phyloP scores from a whole-genome alignment of 1,140 invertebrate genomes.

The Maniola jurtina region DNA sequence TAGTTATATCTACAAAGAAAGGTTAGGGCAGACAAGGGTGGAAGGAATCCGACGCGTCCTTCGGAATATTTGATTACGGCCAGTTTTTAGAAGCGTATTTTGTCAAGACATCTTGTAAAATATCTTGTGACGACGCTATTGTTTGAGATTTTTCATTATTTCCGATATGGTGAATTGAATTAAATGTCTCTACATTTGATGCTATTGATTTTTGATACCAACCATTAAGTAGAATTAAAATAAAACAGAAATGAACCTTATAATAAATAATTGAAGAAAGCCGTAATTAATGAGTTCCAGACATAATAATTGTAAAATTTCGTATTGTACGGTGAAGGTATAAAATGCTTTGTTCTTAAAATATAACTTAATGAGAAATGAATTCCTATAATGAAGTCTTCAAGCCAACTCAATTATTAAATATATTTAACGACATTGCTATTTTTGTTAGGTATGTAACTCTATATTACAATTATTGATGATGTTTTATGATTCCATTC shows the following conservation, averaged over 20 bases:
- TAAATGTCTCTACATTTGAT: background rate
- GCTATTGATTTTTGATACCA: background rate
- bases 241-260: background rate
- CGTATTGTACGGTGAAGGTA: background rate
- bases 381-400: slow-evolving; percentile 13
- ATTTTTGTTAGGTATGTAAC: background rate
- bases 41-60: too few species aligned
- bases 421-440: slow-evolving; percentile 10
- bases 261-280: background rate
- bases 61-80: too few species aligned
- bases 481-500: too few species aligned
- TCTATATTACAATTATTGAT: too few species aligned
- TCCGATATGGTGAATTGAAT: too few species aligned
- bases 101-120: too few species aligned
- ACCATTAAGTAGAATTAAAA: background rate
- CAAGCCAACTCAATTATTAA: slow-evolving; percentile 10
- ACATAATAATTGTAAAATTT: slow-evolving; percentile 7
- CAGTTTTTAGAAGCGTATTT: too few species aligned
- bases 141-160: too few species aligned
- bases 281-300: slow-evolving; percentile 14
- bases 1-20: too few species aligned
- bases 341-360: slow-evolving; percentile 14
- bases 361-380: slow-evolving; percentile 11
- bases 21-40: too few species aligned
- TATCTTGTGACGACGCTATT: too few species aligned